Evolutionary conservation across 2,113 vertebrate species (phyloP).

Genomic region (Hyla sarda): DNA sequence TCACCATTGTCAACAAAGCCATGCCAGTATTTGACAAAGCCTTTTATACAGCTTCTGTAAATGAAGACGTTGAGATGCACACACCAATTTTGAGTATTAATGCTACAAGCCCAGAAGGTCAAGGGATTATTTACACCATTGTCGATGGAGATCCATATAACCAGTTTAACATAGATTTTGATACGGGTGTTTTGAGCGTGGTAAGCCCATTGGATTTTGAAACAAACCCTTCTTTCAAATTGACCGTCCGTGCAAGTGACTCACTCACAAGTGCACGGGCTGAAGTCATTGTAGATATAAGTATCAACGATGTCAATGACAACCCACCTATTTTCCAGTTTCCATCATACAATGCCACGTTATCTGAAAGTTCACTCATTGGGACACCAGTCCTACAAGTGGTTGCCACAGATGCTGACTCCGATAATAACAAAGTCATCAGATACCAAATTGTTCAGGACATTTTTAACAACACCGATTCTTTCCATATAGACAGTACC

Average conservation of each 20-base stretch:
- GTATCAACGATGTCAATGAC: conserved; percentile 90
- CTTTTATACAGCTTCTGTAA: conserved; percentile 88
- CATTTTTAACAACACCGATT: conserved; percentile 89
- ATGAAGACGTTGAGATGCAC: conserved; percentile 87
- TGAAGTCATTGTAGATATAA: conserved; percentile 90
- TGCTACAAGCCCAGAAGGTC: conserved; percentile 93
- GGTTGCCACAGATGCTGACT: conserved; percentile 87
- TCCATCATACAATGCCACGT: conserved; percentile 80
- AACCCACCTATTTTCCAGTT: conserved; percentile 89
- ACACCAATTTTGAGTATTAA: conserved; percentile 92
- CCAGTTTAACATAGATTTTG: conserved; percentile 95
- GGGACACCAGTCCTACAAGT: conserved; percentile 94
- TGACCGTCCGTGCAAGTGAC: conserved; percentile 91
- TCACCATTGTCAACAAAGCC: conserved; percentile 96
- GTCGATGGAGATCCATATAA: conserved; percentile 88
- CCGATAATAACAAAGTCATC: conserved; percentile 86
- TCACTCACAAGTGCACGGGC: conserved; percentile 90
- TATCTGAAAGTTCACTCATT: conserved; percentile 93
- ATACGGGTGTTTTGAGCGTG: conserved; percentile 93
- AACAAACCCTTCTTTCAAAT: conserved; percentile 78
- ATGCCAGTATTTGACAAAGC: conserved; percentile 97
- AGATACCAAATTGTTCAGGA: conserved; percentile 94
- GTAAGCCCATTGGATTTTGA: conserved; percentile 90
- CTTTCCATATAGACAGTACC: conserved; percentile 94
- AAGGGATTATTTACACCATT: conserved; percentile 94